Base-by-base conservation (phyloP, 2,113 vertebrate genomes). In the Vicugna pacos region DNA sequence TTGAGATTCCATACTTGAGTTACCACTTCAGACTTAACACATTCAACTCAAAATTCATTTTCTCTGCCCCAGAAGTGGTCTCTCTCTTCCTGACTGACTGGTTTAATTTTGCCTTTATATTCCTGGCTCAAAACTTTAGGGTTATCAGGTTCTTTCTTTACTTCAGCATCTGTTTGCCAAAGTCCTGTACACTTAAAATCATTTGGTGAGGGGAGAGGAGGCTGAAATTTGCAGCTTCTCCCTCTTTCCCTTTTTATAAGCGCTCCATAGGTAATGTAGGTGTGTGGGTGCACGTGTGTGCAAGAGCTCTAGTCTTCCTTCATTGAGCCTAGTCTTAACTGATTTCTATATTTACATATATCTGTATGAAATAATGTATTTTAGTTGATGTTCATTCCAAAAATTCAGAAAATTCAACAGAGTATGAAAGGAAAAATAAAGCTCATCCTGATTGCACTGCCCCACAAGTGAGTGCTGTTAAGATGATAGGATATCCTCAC, bases 151-250 rank as follows among this genome's bases (percentile, higher is more conserved):
- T 69, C 35, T 91, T 93, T 87, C 56, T 52, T 75, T 82, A 73
- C 75, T 82, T 86, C 2, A 72, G 76, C 54, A 56, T 77, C 46
- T 82, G 3, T 69, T 88, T 60, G 70, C 64, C 72, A 26, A 35
- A 86, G 58, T n/a, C 67, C 65, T 91, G 30, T 76, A 91, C 56
- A 35, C 64, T 87, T 64, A 20, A 95, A 82, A 38, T 77, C 80
- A 35, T 22, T 52, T n/a, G 20, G 12, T n/a, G 12, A 0, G 20
- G 10, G 5, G n/a, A 19, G 19, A 28, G 28, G 24, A n/a, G 35
- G 46, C 50, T 30, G 48, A 64, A 22, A 72, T 48, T 19, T 50
- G 65, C 28, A n/a, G 3, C 32, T 70, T 87, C 54, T 62, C 50
- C 32, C 16, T 75, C 62, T 19, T 65, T 52, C 28, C 60, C 46